Base-by-base conservation (phyloP, 2,888 invertebrate species). In the Aporophyla nigra region DNA sequence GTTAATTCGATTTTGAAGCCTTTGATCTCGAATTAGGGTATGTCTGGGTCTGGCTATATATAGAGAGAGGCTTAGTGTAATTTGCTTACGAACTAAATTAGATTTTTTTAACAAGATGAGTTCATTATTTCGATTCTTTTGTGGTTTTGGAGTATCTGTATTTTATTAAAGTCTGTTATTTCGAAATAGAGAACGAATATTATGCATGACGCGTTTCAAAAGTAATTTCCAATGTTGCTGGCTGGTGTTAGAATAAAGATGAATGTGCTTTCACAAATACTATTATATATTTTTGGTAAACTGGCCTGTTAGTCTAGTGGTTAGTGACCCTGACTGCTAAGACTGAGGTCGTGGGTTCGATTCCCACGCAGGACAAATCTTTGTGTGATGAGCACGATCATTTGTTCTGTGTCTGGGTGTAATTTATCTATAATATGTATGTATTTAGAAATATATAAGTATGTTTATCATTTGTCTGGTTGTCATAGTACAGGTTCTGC, bases 1-100 rank as follows among this genome's bases (percentile, higher is more conserved):
- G 54, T 43, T 56, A 75, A 82, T 82, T 82, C 0, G 40, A 65
- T 82, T 68, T 46, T 24, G n/a, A 72, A 61, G 12, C n/a, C 80
- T 79, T 78, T 78, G 51, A 78, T 67, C 54, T 74, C 6, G 7
- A 27, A 51, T 65, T 65, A 9, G 14, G 51, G 58, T 56, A 19
- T 27, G 14, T 62, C 56, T 49, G 19, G 27, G 43, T 58, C 27
- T 46, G 6, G 58, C 46, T 76, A 58, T 40, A 16, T 75, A 40
- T 58, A 53, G 56, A 58, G 49, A 27, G 14, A 58, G 62, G 5
- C 16, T 63, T 58, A 62, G 19, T 27, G 12, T 67, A 59, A 82
- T 76, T 76, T n/a, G 21, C n/a, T 76, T 54, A 51, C 5, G 21
- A n/a, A 59, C 0, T 43, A 54, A 73, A 73, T 53, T n/a, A 27